Evolutionary conservation across 2,113 vertebrate genomes (phyloP).

Genomic region (Ictalurus punctatus): DNA sequence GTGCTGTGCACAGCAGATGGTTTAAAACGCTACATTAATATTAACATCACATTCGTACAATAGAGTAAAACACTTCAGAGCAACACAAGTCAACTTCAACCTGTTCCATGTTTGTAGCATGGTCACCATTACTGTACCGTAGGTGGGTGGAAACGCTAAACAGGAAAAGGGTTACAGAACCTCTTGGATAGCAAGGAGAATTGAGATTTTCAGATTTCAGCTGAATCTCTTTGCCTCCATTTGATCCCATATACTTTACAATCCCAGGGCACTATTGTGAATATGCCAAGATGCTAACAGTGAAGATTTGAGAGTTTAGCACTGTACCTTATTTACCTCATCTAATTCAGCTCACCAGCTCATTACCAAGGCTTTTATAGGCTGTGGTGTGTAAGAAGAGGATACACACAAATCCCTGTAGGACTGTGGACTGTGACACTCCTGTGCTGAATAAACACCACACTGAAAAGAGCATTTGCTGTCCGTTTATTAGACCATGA

Average conservation of each 20-base stretch:
- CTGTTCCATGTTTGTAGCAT: not conserved
- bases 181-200: not conserved
- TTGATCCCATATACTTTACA: not conserved
- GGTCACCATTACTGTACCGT: not conserved
- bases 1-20: slow-evolving; percentile 6
- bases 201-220: not conserved
- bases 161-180: not conserved
- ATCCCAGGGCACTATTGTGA: not conserved
- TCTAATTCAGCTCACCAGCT: not conserved
- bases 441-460: not conserved
- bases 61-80: not conserved
- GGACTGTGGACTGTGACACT: not conserved
- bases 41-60: not conserved
- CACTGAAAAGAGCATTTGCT: not conserved
- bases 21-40: not conserved
- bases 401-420: not conserved
- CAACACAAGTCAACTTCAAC: not conserved
- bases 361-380: not conserved
- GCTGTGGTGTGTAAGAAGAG: not conserved
- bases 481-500: not conserved
- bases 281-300: not conserved
- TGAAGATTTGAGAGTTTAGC: not conserved
- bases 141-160: not conserved
- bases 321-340: slow-evolving; percentile 3
- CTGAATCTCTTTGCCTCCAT: not conserved